Evolutionary conservation across 2,797 vertebrate species (phyloP).

Genomic region (Xenops minutus): DNA sequence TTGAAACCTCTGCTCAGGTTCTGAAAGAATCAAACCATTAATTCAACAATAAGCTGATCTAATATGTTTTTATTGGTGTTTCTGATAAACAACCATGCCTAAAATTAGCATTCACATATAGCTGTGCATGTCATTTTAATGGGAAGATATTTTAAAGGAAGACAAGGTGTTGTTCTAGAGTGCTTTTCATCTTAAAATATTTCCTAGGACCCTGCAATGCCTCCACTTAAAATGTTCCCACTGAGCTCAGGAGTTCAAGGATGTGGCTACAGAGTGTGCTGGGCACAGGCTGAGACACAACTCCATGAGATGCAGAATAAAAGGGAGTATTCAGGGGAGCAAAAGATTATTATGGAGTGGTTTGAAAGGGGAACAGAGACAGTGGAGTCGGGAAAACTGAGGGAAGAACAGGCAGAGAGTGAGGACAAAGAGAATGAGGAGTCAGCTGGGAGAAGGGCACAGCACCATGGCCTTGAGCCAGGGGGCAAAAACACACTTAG

Average conservation of each 20-base stretch:
- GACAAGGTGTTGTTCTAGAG: background rate
- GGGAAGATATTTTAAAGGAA: background rate
- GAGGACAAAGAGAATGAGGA: background rate
- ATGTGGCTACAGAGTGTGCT: background rate
- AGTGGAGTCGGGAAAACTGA: background rate
- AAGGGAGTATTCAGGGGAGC: background rate
- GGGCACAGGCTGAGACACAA: background rate
- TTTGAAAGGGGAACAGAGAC: background rate
- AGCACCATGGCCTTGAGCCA: background rate
- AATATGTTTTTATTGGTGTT: background rate
- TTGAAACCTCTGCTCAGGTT: background rate
- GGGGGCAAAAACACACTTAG: background rate
- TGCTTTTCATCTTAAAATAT: background rate
- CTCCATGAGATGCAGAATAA: background rate
- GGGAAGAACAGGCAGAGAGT: background rate
- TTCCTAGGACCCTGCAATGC: background rate
- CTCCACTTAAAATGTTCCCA: background rate
- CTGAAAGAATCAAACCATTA: background rate
- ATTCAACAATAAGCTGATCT: background rate
- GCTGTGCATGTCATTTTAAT: background rate
- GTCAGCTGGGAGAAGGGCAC: background rate
- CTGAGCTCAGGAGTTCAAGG: background rate
- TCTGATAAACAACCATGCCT: background rate
- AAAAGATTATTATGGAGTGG: background rate
- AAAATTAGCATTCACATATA: background rate